Evolutionary conservation across 92 coral and sea anemone genomes (phyloP).

Genomic region (Paragorgia papillata): DNA sequence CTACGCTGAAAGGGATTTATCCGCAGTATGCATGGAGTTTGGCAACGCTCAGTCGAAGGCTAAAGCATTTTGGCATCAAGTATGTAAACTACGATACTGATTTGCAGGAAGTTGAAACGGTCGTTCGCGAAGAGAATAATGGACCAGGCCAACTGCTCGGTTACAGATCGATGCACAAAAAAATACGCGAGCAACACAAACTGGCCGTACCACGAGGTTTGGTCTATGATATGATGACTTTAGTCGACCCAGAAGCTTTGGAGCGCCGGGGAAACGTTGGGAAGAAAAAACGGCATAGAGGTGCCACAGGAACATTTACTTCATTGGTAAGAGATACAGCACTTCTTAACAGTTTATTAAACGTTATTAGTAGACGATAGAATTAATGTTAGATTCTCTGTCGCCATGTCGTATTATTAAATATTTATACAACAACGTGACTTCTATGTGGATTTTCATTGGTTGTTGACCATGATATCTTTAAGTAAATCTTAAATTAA

Average conservation of each 20-base stretch:
- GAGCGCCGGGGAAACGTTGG: slow-evolving; percentile 35
- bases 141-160: slow-evolving; percentile 48
- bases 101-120: not conserved
- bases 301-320: too few species aligned
- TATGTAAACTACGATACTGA: slow-evolving; percentile 36
- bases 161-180: slow-evolving; percentile 39
- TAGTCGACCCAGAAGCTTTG: slow-evolving; percentile 33
- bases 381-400: too few species aligned
- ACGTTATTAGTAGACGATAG: too few species aligned
- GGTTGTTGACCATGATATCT: too few species aligned
- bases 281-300: too few species aligned
- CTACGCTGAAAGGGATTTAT: slow-evolving; percentile 29
- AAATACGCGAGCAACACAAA: slow-evolving; percentile 29
- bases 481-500: too few species aligned
- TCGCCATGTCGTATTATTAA: too few species aligned
- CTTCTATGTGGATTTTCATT: too few species aligned
- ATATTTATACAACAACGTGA: too few species aligned
- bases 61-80: slow-evolving; percentile 11
- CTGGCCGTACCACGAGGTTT: slow-evolving; percentile 31
- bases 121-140: too few species aligned
- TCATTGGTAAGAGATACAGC: too few species aligned
- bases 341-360: too few species aligned
- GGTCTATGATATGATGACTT: slow-evolving; percentile 36
- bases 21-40: slow-evolving; percentile 51
- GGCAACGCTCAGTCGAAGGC: slow-evolving; percentile 35